Conservation (phyloP, 2,888 invertebrate species). For the Morpho achilles region DNA sequence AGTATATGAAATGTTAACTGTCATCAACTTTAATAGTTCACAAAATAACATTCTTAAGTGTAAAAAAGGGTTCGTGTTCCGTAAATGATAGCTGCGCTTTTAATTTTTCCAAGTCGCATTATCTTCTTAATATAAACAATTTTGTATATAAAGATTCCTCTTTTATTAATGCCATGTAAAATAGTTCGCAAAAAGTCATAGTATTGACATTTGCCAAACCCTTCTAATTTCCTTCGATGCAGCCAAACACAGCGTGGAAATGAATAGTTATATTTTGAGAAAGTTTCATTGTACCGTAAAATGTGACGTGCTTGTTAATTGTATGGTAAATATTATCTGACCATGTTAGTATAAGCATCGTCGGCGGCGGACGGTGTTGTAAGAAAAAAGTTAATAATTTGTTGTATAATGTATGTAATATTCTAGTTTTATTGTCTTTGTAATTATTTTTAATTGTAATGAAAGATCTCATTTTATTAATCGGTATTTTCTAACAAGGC, state of each 20-base stretch:
- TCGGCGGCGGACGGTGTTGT: conserved; percentile 58
- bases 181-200: conserved; percentile 10
- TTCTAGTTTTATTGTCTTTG: conserved; percentile 76
- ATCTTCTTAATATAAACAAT: no score
- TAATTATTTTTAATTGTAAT: conserved; percentile 77
- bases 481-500: conserved; percentile 80
- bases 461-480: conserved; percentile 80
- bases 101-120: no score
- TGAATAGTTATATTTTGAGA: conserved; percentile 38
- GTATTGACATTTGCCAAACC: conserved; percentile 29
- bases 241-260: conserved; percentile 26
- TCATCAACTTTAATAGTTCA: no score
- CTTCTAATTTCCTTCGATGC: conserved; percentile 3
- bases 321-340: conserved; percentile 51
- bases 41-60: no score
- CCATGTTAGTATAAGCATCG: conserved; percentile 48
- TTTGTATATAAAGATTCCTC: no score
- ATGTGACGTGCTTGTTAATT: conserved; percentile 57
- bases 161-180: background rate
- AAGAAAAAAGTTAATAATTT: conserved; percentile 71
- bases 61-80: no score
- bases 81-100: no score
- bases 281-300: conserved; percentile 70
- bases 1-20: no score
- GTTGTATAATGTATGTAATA: conserved; percentile 70